Evolutionary conservation across 2,113 vertebrate genomes (phyloP).

Genomic region (Takifugu flavidus): DNA sequence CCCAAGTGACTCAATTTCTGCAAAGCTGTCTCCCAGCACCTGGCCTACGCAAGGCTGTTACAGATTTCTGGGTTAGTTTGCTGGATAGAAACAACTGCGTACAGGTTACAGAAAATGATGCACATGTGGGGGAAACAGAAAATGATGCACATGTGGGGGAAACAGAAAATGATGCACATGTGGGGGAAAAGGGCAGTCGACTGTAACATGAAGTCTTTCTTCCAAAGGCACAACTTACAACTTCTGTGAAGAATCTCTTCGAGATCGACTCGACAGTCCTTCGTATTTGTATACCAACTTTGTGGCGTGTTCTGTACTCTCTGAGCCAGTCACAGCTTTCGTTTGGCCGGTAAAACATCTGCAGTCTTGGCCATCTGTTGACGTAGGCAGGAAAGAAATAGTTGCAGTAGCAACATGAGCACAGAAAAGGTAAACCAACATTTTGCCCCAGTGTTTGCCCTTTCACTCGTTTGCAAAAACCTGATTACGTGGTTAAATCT

Average conservation of each 20-base stretch:
- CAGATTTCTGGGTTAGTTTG: slow-evolving; percentile 63
- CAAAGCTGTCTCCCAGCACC: slow-evolving; percentile 95
- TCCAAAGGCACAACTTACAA: slow-evolving; percentile 75
- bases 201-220: too few relatives aligned
- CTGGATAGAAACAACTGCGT: background rate
- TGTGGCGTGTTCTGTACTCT: slow-evolving; percentile 88
- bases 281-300: slow-evolving; percentile 85
- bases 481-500: background rate
- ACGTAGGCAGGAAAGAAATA: slow-evolving; percentile 7
- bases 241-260: slow-evolving; percentile 93
- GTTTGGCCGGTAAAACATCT: slow-evolving; percentile 87
- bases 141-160: background rate
- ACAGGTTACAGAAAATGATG: background rate
- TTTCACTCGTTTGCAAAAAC: background rate
- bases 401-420: background rate
- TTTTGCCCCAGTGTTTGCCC: background rate
- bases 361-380: slow-evolving; percentile 89
- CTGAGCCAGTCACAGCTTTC: slow-evolving; percentile 89
- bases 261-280: slow-evolving; percentile 90
- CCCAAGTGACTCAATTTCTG: slow-evolving; percentile 90
- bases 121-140: background rate
- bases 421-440: background rate
- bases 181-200: too few relatives aligned
- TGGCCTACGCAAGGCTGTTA: slow-evolving; percentile 78
- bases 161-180: background rate